Base-by-base conservation (phyloP, 2,797 vertebrate species). In the Clarias laeviceps region DNA sequence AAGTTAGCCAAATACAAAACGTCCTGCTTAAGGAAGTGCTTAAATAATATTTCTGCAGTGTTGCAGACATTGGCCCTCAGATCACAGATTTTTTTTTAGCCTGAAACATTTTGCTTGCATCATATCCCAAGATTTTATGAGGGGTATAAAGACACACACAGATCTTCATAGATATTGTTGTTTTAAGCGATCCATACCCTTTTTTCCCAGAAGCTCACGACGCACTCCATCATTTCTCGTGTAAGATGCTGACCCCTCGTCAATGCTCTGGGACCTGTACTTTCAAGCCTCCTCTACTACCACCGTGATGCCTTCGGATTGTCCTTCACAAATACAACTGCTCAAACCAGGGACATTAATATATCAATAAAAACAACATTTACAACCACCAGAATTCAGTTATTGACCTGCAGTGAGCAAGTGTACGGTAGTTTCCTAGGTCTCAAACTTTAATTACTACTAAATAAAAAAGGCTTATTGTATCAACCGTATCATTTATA, bases 181-280 rank as follows among this genome's bases (percentile, higher is more conserved):
- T 88, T 87, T 86, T 90, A 87, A 90, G 82, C 70, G 5, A 89
- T 81, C 68, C 54, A 82, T 87, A 93, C 88, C 93, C 85, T 95
- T 95, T 91, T 90, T 94, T 92, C 91, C 90, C 94, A 98, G 97
- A 97, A 96, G 97, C 97, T 93, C 97, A 99, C 94, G 96, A 99
- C 93, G 97, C 97, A 85, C 96, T 99, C 83, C 97, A 98, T 90
- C 96, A 98, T 94, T 98, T 99, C 94, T 99, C 97, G 87, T 99
- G 97, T 94, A 98, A 99, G 94, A 99, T 99, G 98, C 91, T 98
- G 94, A 99, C 97, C 86, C 98, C 97, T 84, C 97, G 97, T 87
- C 97, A 98, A 94, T 99, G 97, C 94, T 95, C 93, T 2, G 97
- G 97, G 85, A 97, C 96, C 94, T 99, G 97, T 94, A 96, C 97